Evolutionary conservation across 2,797 vertebrate species (phyloP).

Genomic region (Siniperca obscura): DNA sequence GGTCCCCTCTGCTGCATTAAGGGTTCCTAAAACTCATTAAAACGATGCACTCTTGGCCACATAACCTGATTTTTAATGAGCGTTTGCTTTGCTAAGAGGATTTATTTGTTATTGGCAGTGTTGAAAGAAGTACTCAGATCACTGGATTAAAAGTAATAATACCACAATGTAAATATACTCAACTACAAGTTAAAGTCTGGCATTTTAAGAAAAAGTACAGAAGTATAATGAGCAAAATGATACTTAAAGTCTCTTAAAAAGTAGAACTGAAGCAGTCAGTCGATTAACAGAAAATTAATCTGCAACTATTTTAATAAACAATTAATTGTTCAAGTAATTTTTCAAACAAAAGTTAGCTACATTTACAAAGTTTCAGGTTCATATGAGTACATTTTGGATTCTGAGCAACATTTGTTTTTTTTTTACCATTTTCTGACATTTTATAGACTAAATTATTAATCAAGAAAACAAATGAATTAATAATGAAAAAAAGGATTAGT

Average conservation of each 20-base stretch:
- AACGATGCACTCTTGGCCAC: neutral
- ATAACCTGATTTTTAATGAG: neutral
- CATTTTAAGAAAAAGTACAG: neutral
- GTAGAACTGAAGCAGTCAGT: no score
- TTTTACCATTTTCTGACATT: neutral
- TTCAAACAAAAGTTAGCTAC: neutral
- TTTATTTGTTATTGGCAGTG: slow-evolving; percentile 2
- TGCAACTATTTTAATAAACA: no score
- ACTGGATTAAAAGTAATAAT: no score
- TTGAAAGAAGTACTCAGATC: no score
- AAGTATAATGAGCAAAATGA: neutral
- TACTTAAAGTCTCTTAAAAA: neutral
- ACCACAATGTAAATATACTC: no score
- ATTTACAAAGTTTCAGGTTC: neutral
- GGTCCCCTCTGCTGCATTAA: neutral
- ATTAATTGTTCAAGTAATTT: neutral
- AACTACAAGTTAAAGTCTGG: neutral
- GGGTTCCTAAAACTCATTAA: neutral
- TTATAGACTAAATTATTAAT: no score
- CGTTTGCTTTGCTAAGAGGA: neutral
- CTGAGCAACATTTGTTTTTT: no score
- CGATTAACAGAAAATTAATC: no score
- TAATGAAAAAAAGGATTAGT: no score
- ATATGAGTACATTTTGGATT: neutral
- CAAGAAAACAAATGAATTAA: neutral